A percentile compares a stretch with the other conserved stretches of the same genome.
Evolutionary conservation across 2,797 vertebrate genomes (phyloP).

Genomic region (Hylomyscus alleni): DNA sequence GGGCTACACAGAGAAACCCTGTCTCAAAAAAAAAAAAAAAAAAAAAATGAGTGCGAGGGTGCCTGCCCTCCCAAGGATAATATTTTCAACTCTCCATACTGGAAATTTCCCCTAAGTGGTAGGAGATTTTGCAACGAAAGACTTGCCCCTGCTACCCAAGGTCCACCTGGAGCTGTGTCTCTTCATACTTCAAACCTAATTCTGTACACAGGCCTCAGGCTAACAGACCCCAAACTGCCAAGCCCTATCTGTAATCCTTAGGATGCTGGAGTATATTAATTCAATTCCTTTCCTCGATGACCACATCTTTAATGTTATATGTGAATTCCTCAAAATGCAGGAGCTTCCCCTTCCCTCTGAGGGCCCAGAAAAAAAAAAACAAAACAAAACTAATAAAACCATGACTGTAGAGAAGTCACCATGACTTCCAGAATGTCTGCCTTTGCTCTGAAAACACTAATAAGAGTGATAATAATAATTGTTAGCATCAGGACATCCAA

Average conservation of each 20-base stretch:
- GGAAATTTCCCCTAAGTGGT: background rate
- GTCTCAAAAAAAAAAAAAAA: too few species aligned
- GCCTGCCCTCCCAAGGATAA: background rate
- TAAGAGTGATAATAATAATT: background rate
- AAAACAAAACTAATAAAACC: background rate
- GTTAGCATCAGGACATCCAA: too few species aligned
- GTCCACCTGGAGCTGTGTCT: too few species aligned
- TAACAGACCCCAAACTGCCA: background rate
- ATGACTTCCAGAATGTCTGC: background rate
- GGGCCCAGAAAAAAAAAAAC: background rate
- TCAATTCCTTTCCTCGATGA: background rate
- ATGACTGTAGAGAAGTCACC: background rate
- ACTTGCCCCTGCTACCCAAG: background rate
- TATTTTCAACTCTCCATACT: background rate
- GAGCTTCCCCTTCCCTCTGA: too few species aligned
- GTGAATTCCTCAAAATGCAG: background rate
- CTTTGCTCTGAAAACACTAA: background rate
- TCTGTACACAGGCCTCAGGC: background rate
- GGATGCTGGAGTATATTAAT: background rate
- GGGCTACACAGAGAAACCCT: too few species aligned
- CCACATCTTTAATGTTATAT: background rate
- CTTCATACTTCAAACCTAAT: background rate
- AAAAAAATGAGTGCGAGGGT: too few species aligned
- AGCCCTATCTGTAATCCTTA: too few species aligned
- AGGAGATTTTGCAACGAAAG: background rate